Conservation (phyloP, 2,113 vertebrate genomes). For the Notarius quadriscutis region DNA sequence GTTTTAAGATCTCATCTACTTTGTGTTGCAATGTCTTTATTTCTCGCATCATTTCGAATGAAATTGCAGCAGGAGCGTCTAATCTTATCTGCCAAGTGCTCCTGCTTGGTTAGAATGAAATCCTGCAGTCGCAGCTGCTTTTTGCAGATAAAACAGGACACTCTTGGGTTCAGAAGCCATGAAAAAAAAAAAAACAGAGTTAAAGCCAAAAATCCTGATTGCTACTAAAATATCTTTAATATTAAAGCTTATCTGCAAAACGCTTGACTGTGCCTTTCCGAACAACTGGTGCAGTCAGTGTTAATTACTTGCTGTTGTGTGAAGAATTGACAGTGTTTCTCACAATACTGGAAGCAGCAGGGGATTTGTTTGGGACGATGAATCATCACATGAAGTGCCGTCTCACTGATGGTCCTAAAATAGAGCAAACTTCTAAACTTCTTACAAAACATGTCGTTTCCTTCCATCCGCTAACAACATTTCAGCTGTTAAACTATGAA, state of each 20-base stretch:
- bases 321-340: constrained; percentile 10
- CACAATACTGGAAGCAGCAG: constrained; percentile 24
- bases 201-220: background rate
- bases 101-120: background rate
- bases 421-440: constrained; percentile 15
- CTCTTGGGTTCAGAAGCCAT: background rate
- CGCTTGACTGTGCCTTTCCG: background rate
- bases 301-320: constrained; percentile 23
- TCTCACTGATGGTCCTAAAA: constrained; percentile 3
- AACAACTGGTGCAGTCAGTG: background rate
- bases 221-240: background rate
- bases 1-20: background rate
- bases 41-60: background rate
- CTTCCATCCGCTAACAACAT: background rate
- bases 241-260: background rate
- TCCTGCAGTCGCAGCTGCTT: background rate
- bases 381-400: constrained; percentile 11
- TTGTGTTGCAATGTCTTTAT: background rate
- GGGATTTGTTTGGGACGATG: constrained; percentile 25
- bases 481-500: background rate
- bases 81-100: background rate
- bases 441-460: background rate
- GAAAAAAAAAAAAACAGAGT: background rate
- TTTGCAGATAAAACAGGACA: background rate
- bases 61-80: background rate